Conservation (phyloP, 2,888 invertebrate species). For the Ochropleura plecta region DNA sequence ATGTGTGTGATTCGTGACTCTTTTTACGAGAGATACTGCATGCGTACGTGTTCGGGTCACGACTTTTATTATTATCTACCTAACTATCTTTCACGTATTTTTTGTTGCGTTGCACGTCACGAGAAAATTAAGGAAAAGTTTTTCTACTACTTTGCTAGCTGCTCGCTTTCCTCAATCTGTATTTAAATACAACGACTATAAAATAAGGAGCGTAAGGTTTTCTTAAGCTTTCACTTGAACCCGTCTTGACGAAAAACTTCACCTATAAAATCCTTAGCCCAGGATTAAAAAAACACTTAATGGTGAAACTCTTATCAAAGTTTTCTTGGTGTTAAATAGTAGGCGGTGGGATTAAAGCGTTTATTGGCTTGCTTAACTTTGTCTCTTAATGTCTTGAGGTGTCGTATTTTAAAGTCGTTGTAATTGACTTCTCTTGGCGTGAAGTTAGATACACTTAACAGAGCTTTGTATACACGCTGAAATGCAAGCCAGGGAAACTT, state of each 20-base stretch:
- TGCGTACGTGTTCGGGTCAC: conserved; percentile 69
- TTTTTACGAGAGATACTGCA: conserved; percentile 71
- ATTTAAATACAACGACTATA: conserved; percentile 59
- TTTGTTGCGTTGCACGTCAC: conserved; percentile 39
- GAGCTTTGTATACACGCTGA: conserved; percentile 68
- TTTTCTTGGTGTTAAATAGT: conserved; percentile 74
- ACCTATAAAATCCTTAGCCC: conserved; percentile 67
- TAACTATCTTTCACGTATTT: conserved; percentile 46
- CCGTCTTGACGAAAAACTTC: conserved; percentile 66
- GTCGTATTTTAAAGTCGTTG: conserved; percentile 77
- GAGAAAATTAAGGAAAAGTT: conserved; percentile 51
- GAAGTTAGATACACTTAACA: conserved; percentile 71
- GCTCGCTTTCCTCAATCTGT: conserved; percentile 49
- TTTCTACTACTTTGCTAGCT: conserved; percentile 28
- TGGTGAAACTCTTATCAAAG: conserved; percentile 69
- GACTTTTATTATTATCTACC: conserved; percentile 66
- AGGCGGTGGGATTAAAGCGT: conserved; percentile 71
- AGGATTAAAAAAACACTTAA: conserved; percentile 70
- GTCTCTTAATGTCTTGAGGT: conserved; percentile 76
- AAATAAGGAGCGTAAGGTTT: conserved; percentile 56
- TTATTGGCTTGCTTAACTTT: conserved; percentile 78
- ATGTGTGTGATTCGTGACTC: conserved; percentile 76
- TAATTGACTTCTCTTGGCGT: conserved; percentile 75
- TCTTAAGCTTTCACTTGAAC: conserved; percentile 68
- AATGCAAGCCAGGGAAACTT: conserved; percentile 67